Conservation (phyloP, 1,140 invertebrate genomes). For the Drosophila triauraria region DNA sequence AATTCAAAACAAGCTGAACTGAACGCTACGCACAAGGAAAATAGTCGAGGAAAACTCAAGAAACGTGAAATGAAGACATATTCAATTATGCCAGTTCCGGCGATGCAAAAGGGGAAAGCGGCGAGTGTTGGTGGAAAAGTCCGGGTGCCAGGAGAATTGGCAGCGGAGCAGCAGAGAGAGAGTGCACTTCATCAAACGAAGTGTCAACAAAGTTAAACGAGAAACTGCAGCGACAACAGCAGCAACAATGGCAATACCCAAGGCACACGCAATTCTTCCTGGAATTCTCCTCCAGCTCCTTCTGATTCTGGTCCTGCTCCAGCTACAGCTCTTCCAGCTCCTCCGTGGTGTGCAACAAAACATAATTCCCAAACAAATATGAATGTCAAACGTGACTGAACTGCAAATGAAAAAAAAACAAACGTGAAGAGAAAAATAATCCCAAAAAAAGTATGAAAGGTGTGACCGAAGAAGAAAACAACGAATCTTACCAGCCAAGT, state of each 20-base stretch:
- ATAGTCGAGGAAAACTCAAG: constrained; percentile 35
- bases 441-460: constrained; percentile 14
- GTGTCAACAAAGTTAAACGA: constrained; percentile 78
- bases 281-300: constrained; percentile 12
- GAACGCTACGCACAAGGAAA: constrained; percentile 18
- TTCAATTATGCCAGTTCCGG: constrained; percentile 59
- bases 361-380: constrained; percentile 76
- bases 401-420: constrained; percentile 53
- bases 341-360: constrained; percentile 41
- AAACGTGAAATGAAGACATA: constrained; percentile 58
- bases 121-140: background rate
- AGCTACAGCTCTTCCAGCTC: constrained; percentile 16
- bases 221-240: constrained; percentile 65
- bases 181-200: constrained; percentile 73
- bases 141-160: constrained; percentile 14
- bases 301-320: background rate
- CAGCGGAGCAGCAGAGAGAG: constrained; percentile 17
- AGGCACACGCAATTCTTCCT: constrained; percentile 56
- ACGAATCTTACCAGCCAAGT: background rate
- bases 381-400: constrained; percentile 80
- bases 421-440: constrained; percentile 14
- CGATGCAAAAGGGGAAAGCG: background rate
- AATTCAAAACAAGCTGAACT: constrained; percentile 61
- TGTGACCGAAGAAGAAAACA: constrained; percentile 3
- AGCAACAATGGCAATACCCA: constrained; percentile 59